Base-by-base conservation (phyloP, 1,140 invertebrate species). In the Riptortus pedestris region DNA sequence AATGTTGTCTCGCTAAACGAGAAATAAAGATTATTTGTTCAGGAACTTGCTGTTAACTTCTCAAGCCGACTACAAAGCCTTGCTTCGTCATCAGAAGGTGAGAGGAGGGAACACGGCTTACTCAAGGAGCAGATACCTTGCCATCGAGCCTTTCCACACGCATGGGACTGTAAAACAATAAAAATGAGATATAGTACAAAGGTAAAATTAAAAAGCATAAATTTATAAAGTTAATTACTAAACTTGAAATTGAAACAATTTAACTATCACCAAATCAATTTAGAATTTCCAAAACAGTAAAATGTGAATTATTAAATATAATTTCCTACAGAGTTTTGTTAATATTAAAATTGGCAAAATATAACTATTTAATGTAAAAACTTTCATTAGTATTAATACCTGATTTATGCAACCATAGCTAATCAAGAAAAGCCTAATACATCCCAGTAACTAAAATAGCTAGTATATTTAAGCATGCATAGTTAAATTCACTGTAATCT, bases 131-230 rank as follows among this genome's bases (percentile, higher is more conserved):
- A 88, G 68, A 81, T 79, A 16, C 86, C 86, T 64, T 79, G 76
- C 86, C 86, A 88, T 70, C 83, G 80, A 52, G 86, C 86, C 73
- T 87, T 86, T 51, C 84, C 81, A 72, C 80, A 82, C 55, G 84
- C 81, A 72, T 88, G 86, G 18, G 85, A 86, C 85, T 87, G 78
- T 45, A 82, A 81, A 31, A 66, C 66, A 71, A 65, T 67, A 67
- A 68, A 64, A 63, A 43, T 9, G 65, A n/a, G 1, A 59, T 20
- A 9, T 24, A 51, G 7, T 20, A 24, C n/a, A 51, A 7, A 51
- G 48, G 9, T 43, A 38, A 7, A 14, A 7, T 38, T 14, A 38
- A 38, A 7, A 7, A 7, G 31, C 14, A 5, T 7, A 38, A 38
- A 38, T 38, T 38, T 38, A 38, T 38, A 7, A 5, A 38, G 14